Base-by-base conservation (phyloP, 30 jellyfish, hydroid and myxozoan genomes). In the Cassiopea xamachana region DNA sequence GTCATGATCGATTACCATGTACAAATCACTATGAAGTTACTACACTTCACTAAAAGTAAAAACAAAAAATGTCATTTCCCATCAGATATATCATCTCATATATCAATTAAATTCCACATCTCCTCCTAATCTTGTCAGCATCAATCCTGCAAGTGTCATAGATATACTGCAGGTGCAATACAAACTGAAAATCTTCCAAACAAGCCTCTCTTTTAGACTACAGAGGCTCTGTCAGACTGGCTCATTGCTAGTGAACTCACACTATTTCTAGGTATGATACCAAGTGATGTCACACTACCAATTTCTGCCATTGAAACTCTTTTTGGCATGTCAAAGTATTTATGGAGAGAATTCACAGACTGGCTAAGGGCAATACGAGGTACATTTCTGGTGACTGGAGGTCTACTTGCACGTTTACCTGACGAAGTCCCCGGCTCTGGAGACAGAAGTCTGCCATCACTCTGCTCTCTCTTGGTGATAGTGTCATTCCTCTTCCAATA, bases 261-360 rank as follows among this genome's bases (percentile, higher is more conserved):
- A 49, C 87, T 50, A 51, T 76, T 61, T 79, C 95, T 50, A 1
- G 98, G 98, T 67, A 92, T 92, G 62, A 92, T 98, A 5, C 3
- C 80, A 73, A 96, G 78, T 17, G 99, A 96, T n/a, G 97, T 77
- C 58, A 89, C 94, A 90, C 99, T 96, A 39, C 98, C 99, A 70
- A 90, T 88, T 46, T 96, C 97, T 68, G 90, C 92, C 98, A 96
- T 92, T 27, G 97, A 81, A 2, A 96, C 92, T 68, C 97, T 74
- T 77, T 92, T 92, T 27, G 98, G 98, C 93, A 92, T 80, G 69
- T 92, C 98, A 75, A 92, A 92, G 84, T 39, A 92, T 55, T 93
- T 72, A 69, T 92, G 98, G 72, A 92, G 45, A 1, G 98, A 92
- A 44, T 81, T 86, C 19, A 86, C 95, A 2, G 98, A 92, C 82